Conservation (phyloP, 53 echinoderm and acorn worm species). For the Apostichopus leukothele region DNA sequence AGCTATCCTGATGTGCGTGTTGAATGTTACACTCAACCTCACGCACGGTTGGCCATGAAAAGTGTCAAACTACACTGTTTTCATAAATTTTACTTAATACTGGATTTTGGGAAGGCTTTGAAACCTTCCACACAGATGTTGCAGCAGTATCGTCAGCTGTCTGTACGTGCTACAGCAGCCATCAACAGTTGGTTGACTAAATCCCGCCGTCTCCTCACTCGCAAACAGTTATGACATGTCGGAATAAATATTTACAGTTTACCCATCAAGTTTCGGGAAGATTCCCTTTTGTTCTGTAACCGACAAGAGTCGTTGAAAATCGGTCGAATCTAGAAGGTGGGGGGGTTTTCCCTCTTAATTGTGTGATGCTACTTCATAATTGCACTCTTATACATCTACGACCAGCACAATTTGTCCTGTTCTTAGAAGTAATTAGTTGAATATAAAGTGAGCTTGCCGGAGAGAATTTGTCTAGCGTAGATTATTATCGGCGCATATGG, state of each 20-base stretch:
- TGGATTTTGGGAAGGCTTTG: not conserved
- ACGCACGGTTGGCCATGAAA: slow-evolving; percentile 9
- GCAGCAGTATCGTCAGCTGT: not conserved
- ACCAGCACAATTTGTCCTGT: no score
- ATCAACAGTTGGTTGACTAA: slow-evolving; percentile 38
- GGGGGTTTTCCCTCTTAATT: no score
- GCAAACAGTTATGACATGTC: slow-evolving; percentile 12
- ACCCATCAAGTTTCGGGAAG: not conserved
- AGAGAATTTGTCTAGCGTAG: no score
- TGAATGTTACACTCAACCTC: not conserved
- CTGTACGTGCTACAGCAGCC: not conserved
- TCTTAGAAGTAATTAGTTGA: no score
- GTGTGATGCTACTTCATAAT: no score
- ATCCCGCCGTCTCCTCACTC: not conserved
- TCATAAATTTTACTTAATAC: no score
- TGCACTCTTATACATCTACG: no score
- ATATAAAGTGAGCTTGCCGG: no score
- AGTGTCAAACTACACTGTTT: not conserved
- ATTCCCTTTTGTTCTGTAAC: no score
- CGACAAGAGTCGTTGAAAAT: no score
- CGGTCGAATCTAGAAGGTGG: no score
- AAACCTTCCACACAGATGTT: slow-evolving; percentile 5
- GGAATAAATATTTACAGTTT: slow-evolving; percentile 31
- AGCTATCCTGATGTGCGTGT: not conserved
- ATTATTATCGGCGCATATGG: no score